phyloP scores from a whole-genome alignment of 2,113 vertebrate genomes.

The Nyctibius bracteatus region DNA sequence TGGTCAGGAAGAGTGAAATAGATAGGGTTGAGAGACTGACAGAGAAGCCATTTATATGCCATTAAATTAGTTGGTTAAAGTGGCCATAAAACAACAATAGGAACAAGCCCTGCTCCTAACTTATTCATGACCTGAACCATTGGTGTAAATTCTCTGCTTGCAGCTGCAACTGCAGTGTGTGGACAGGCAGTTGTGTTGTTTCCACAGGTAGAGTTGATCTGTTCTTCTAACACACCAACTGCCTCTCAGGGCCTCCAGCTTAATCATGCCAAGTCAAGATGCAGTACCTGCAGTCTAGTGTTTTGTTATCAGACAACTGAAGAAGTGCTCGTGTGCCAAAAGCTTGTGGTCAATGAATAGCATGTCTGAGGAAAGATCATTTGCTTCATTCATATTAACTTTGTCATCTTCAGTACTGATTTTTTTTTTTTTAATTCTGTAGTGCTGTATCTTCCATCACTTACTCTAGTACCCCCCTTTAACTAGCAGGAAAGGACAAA shows the following conservation, averaged over 20 bases:
- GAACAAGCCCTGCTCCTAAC: background rate
- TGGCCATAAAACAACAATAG: background rate
- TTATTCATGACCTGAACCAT: background rate
- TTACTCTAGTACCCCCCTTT: background rate
- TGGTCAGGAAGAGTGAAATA: background rate
- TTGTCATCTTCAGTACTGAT: background rate
- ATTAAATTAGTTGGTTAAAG: background rate
- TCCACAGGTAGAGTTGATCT: background rate
- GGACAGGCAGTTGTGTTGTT: background rate
- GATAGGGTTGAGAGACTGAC: background rate
- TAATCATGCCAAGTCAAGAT: background rate
- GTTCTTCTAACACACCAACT: background rate
- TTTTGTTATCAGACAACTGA: background rate
- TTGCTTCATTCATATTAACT: background rate
- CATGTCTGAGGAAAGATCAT: background rate
- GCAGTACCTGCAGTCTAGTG: background rate
- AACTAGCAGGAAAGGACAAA: background rate
- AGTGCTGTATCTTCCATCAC: rapidly evolving
- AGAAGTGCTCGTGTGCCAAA: background rate
- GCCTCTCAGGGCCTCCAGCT: background rate
- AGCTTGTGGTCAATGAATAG: background rate
- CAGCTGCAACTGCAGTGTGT: background rate
- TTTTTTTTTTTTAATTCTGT: background rate
- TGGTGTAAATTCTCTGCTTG: background rate
- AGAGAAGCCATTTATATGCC: background rate